Evolutionary conservation across 1,140 invertebrate species (phyloP).

Genomic region (Hylyphantes graminicola): DNA sequence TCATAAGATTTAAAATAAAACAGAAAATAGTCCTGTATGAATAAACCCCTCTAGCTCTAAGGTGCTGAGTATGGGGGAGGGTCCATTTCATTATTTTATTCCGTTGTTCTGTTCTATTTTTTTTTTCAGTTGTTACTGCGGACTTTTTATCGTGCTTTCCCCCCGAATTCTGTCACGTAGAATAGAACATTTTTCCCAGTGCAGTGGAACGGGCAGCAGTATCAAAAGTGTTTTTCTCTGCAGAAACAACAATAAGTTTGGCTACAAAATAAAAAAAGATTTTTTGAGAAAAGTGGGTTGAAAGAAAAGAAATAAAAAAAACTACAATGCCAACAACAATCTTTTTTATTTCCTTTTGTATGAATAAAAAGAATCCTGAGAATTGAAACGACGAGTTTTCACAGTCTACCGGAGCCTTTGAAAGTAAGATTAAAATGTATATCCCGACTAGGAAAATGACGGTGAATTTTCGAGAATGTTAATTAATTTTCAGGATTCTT

Average conservation of each 20-base stretch:
- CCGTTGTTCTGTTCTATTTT: not conserved
- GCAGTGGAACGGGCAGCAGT: conserved; percentile 13
- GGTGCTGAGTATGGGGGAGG: not conserved
- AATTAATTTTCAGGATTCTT: not conserved
- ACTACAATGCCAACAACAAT: too few species aligned
- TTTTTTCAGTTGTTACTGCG: not conserved
- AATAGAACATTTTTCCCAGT: conserved; percentile 28
- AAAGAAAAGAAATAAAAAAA: conserved; percentile 26
- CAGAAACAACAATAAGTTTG: conserved; percentile 25
- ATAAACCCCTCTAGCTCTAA: too few species aligned
- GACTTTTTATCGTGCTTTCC: not conserved
- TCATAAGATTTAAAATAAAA: too few species aligned
- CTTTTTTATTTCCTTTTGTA: conserved; percentile 1
- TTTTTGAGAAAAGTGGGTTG: conserved; percentile 5
- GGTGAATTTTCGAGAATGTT: not conserved
- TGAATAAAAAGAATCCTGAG: conserved; percentile 6
- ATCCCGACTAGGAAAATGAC: not conserved
- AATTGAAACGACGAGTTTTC: conserved; percentile 1
- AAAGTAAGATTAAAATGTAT: conserved; percentile 15
- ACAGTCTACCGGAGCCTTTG: not conserved
- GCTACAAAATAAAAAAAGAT: conserved; percentile 2
- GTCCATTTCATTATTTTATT: conserved; percentile 16
- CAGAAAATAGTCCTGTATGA: too few species aligned
- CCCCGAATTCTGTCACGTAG: conserved; percentile 18
- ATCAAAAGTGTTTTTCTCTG: conserved; percentile 21